A percentile compares a stretch with the other conserved stretches of the same genome.
Conservation (phyloP, 1,140 invertebrate species). For the Dreissena rostriformis region DNA sequence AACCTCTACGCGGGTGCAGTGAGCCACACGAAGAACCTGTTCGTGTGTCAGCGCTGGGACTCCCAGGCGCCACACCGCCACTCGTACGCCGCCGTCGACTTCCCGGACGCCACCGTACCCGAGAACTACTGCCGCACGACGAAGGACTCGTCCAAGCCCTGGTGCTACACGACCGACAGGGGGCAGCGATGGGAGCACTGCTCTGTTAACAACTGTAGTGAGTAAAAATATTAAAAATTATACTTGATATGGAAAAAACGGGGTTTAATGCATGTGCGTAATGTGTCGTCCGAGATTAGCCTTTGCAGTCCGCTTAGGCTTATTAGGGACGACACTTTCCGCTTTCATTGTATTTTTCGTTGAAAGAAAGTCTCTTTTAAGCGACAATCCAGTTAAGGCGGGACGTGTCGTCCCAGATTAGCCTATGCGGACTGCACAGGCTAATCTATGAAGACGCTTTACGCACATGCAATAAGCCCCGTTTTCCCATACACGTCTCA, state of each 20-base stretch:
- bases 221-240: conserved; percentile 45
- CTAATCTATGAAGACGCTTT: too few species aligned
- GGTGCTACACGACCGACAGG: conserved; percentile 96
- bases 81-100: conserved; percentile 83
- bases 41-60: conserved; percentile 93
- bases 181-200: conserved; percentile 78
- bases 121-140: conserved; percentile 98
- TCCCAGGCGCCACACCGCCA: conserved; percentile 92
- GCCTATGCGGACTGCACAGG: too few species aligned
- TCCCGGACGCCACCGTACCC: conserved; percentile 79
- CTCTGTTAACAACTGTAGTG: conserved; percentile 75
- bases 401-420: too few species aligned
- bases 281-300: too few species aligned
- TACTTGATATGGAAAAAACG: too few species aligned
- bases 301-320: too few species aligned
- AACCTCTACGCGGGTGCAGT: conserved; percentile 72
- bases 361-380: too few species aligned
- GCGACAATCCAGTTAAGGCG: too few species aligned
- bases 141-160: conserved; percentile 93
- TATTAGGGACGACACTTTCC: too few species aligned
- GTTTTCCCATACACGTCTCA: neutral
- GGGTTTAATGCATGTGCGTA: too few species aligned
- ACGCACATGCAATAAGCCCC: too few species aligned
- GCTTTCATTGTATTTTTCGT: too few species aligned
- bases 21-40: conserved; percentile 66